A percentile compares a stretch with the other conserved stretches of the same genome.
Conservation (phyloP, 1,140 invertebrate genomes). For the Ptiloglossa arizonensis region DNA sequence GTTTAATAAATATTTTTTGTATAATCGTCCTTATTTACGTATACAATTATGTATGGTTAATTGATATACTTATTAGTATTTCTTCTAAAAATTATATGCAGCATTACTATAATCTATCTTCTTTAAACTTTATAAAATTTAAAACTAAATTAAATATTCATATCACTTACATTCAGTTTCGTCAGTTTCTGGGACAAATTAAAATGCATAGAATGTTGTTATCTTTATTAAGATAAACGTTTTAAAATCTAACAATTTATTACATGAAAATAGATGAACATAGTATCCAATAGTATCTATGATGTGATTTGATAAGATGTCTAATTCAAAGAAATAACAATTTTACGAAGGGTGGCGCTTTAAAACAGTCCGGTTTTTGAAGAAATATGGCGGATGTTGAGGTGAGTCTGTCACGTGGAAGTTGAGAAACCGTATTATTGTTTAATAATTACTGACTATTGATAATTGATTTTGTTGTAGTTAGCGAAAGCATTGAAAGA, state of each 20-base stretch:
- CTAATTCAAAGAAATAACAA: slow-evolving; percentile 10
- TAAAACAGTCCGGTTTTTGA: slow-evolving; percentile 65
- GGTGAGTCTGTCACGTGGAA: slow-evolving; percentile 79
- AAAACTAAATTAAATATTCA: not conserved
- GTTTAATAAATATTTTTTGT: too few relatives aligned
- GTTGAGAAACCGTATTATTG: slow-evolving; percentile 40
- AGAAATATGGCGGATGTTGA: slow-evolving; percentile 79
- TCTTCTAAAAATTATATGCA: too few relatives aligned
- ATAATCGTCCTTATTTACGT: too few relatives aligned
- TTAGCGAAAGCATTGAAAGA: slow-evolving; percentile 89
- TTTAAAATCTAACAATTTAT: not conserved
- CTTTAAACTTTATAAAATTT: not conserved
- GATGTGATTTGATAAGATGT: not conserved
- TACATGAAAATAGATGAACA: not conserved
- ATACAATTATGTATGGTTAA: too few relatives aligned
- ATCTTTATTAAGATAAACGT: not conserved
- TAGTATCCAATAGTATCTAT: not conserved
- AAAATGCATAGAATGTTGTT: not conserved
- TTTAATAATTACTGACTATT: slow-evolving; percentile 35
- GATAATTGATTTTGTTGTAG: slow-evolving; percentile 81
- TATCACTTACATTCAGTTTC: not conserved
- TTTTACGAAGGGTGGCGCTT: slow-evolving; percentile 48
- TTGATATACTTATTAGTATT: too few relatives aligned
- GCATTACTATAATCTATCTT: not conserved
- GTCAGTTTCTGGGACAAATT: too few relatives aligned